A percentile compares a stretch with the other conserved stretches of the same genome.
phyloP scores from a whole-genome alignment of 2,888 invertebrate genomes.

The Ochlodes sylvanus region DNA sequence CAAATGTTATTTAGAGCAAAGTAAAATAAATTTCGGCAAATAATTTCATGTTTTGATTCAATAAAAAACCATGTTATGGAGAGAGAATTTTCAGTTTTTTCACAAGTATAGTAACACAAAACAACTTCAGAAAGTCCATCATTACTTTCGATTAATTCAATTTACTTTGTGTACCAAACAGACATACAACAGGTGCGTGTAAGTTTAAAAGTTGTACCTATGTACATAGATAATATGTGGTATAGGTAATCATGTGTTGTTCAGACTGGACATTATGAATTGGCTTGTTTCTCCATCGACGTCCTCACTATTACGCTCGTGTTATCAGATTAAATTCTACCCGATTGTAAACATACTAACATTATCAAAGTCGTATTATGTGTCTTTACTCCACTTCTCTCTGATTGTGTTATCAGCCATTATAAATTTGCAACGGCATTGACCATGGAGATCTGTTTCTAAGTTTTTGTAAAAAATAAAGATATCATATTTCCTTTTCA shows the following conservation, averaged over 20 bases:
- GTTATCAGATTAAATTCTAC: conserved; percentile 52
- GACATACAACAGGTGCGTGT: no score
- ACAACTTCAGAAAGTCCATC: background rate
- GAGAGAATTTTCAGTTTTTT: no score
- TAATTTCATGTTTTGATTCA: no score
- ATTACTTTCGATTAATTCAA: no score
- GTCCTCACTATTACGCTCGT: conserved; percentile 39
- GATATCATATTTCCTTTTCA: background rate
- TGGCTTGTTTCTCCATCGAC: conserved; percentile 37
- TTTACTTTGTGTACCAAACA: no score
- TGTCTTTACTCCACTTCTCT: conserved; percentile 53
- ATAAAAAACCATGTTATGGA: no score
- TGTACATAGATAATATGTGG: background rate
- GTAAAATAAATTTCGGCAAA: no score
- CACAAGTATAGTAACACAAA: no score
- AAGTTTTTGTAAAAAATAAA: background rate
- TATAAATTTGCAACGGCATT: conserved; percentile 49
- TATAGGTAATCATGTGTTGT: background rate
- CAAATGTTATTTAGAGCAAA: no score
- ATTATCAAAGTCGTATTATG: conserved; percentile 56
- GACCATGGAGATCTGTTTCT: conserved; percentile 46
- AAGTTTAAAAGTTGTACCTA: no score
- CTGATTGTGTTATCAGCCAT: conserved; percentile 52
- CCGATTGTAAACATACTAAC: conserved; percentile 61
- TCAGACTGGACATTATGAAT: conserved; percentile 40